Base-by-base conservation (phyloP, 2,113 vertebrate genomes). In the Xenopus laevis region DNA sequence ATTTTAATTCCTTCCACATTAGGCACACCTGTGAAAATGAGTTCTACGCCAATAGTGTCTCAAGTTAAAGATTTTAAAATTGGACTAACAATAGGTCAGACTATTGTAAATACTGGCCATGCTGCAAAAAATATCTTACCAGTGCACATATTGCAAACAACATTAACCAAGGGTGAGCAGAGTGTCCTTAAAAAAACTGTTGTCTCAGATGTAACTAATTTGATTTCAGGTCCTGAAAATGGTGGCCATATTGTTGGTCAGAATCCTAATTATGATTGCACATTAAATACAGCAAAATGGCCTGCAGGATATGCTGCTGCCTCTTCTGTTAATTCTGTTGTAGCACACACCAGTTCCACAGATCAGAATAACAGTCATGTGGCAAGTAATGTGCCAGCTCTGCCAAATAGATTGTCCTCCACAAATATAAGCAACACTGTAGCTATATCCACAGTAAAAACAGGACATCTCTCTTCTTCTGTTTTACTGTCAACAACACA, bases 381-480 rank as follows among this genome's bases (percentile, higher is more conserved):
- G n/a, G n/a, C n/a, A n/a, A n/a, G n/a, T n/a, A n/a, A n/a, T n/a
- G 78, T 79, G 91, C 93, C 71, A 93, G 92, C 85, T 86, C 91
- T 71, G 92, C 90, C 73, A 92, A 94, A 84, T 91, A 93, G 4
- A 74, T 72, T 82, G 52, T 84, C 82, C 58, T 71, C 82, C 0
- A 82, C 91, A 79, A 89, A 77, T 84, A 63, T 72, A 30, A 87
- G 89, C 76, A 93, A 83, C 83, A 82, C 83, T 78, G 53, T 91
- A 70, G 87, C 88, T 63, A 88, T 93, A 81, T 91, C 93, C 72
- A 93, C 91, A 83, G 91, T 94, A 71, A 93, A 92, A 86, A 87
- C 91, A 71, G 92, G 91, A 74, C 92, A 94, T 84, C 91, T 94
- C 84, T 86, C 91, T 57, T 92, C 94, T 11, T 93, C 94, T 71